A percentile compares a stretch with the other conserved stretches of the same genome.
These are phyloP conservation scores for Phrynocephalus versicolor DNA, from an alignment of 2,113 vertebrate genomes.

Conservation along the genomic window DNA sequence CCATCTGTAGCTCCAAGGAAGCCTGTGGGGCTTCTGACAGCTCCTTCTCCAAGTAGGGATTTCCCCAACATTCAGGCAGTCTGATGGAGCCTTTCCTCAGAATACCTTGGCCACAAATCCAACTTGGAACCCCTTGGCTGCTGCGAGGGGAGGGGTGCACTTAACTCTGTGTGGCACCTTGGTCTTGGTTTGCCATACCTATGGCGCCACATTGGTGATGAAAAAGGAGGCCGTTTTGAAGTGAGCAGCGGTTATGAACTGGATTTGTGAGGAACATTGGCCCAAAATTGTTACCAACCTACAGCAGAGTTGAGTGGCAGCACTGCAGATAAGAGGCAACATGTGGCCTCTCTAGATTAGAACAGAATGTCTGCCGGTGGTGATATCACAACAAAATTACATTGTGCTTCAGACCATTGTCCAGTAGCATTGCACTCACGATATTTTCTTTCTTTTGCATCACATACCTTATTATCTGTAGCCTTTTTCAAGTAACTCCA, in stretches of 20 bases:
- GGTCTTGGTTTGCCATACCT: neutral
- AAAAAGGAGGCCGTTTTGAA: too few species aligned
- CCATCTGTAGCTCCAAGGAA: too few species aligned
- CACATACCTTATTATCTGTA: neutral
- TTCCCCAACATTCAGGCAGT: too few species aligned
- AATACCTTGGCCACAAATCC: too few species aligned
- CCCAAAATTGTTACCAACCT: neutral
- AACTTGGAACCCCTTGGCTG: too few species aligned
- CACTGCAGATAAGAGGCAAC: neutral
- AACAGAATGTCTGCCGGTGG: neutral
- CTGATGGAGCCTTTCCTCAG: too few species aligned
- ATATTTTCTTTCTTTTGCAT: conserved; percentile 1
- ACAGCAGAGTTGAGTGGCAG: neutral
- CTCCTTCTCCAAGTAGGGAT: too few species aligned
- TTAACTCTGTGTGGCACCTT: too few species aligned
- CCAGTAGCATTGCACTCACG: neutral
- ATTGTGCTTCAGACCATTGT: neutral
- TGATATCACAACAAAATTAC: neutral
- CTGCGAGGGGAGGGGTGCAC: too few species aligned
- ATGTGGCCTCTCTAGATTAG: neutral
- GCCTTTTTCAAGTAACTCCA: neutral
- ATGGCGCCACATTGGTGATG: neutral
- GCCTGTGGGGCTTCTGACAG: too few species aligned
- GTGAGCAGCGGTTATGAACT: neutral
- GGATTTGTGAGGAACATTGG: neutral